Percentiles rank a stretch among this genome's conserved stretches.
Evolutionary conservation across 2,113 vertebrate genomes (phyloP).

Genomic region (Ornithorhynchus anatinus): DNA sequence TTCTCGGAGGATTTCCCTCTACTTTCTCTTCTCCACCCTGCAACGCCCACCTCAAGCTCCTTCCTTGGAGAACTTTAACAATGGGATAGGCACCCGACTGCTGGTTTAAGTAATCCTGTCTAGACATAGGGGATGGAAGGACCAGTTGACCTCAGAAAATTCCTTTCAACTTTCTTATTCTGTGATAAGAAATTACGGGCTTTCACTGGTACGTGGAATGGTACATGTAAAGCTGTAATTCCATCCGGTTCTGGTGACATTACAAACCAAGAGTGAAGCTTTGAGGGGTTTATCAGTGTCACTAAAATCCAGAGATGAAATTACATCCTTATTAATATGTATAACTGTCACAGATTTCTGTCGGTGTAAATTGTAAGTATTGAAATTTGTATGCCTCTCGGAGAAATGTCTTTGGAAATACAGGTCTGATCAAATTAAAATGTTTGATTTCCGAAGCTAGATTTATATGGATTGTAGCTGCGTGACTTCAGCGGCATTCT

Average conservation of each 20-base stretch:
- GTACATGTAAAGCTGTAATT: constrained; percentile 50
- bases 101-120: neutral
- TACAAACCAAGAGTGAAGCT: constrained; percentile 47
- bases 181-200: constrained; percentile 17
- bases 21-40: no score
- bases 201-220: constrained; percentile 20
- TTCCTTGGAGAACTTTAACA: neutral
- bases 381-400: constrained; percentile 24
- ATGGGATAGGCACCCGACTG: neutral
- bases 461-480: no score
- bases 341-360: constrained; percentile 28
- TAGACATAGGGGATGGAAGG: neutral
- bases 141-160: constrained; percentile 6
- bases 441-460: no score
- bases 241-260: constrained; percentile 48
- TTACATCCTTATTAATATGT: constrained; percentile 57
- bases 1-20: no score
- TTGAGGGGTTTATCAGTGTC: constrained; percentile 51
- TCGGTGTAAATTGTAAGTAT: constrained; percentile 53
- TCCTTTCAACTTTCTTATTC: constrained; percentile 8
- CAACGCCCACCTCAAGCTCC: no score
- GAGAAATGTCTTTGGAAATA: constrained; percentile 2
- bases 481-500: no score
- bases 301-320: constrained; percentile 57
- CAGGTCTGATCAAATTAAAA: constrained; percentile 1